Base-by-base conservation (phyloP, 2,113 vertebrate genomes). In the Apistogramma diplotaenia region DNA sequence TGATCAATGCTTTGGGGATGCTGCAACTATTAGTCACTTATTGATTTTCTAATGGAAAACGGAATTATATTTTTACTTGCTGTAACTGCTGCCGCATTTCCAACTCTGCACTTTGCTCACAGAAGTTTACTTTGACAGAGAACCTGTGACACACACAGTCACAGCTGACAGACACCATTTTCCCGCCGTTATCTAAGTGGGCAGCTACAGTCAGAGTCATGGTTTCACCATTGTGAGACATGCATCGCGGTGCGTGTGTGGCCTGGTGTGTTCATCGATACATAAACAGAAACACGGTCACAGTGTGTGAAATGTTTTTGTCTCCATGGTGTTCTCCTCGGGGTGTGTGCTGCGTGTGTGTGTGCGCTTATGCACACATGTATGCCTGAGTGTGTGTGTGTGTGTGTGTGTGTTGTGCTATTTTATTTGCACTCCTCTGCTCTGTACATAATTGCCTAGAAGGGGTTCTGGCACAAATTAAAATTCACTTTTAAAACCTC, bases 401-500 rank as follows among this genome's bases (percentile, higher is more conserved):
- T 56, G 49, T 29, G 40, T 49, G 10, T 49, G 35, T 8, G 25
- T 58, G 33, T 49, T 61, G 13, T 56, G 58, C 74, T 23, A 18
- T 80, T 82, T 74, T 35, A 71, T 82, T 75, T 76, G 13, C 35
- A 59, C 58, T 70, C 79, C 56, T 70, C 55, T 79, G 60, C 58
- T 59, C 21, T 78, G 84, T 82, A 82, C 79, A 76, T 88, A 86
- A 89, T 86, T 91, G 84, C 84, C 65, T 74, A 1, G 65, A 53
- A 84, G 70, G 43, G 25, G 58, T 53, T 86, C 73, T 67, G 65
- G 89, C 76, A 31, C 51, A 79, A 89, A 86, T 93, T 87, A 89
- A 90, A 82, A 86, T 85, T 83, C 80, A 59, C 76, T 84, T 79
- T 87, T 59, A 65, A 88, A 91, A 65, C n/a, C 58, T 73, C 56